A percentile compares a stretch with the other conserved stretches of the same genome.
These are phyloP conservation scores for Drosophila vallismaia DNA, from an alignment of 2,888 invertebrate genomes.

Conservation along the genomic window DNA sequence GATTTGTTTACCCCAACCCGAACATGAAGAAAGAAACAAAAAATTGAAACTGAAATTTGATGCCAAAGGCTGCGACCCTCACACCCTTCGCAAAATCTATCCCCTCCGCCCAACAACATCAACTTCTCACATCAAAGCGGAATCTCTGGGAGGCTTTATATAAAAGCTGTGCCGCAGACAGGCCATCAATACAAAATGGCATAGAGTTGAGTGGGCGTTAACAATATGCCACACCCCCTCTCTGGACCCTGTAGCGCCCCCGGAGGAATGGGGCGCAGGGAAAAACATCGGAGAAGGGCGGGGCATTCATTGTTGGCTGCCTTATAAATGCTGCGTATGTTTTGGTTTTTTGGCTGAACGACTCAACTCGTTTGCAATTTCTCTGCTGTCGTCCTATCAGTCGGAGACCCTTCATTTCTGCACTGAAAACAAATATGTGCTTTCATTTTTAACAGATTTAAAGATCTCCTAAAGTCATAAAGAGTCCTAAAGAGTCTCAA, in stretches of 20 bases:
- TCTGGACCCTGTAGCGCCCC: slow-evolving; percentile 8
- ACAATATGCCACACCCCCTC: slow-evolving; percentile 63
- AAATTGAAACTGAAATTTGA: slow-evolving; percentile 66
- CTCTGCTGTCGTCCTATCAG: slow-evolving; percentile 75
- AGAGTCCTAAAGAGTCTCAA: too few species aligned
- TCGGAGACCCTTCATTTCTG: slow-evolving; percentile 27
- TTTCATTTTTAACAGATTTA: too few species aligned
- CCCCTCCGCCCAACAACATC: background rate
- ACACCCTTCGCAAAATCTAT: slow-evolving; percentile 1
- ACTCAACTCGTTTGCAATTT: slow-evolving; percentile 79
- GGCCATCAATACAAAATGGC: slow-evolving; percentile 79
- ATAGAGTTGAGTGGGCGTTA: slow-evolving; percentile 79
- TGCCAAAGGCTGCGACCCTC: slow-evolving; percentile 74
- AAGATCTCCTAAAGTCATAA: too few species aligned
- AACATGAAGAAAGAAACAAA: slow-evolving; percentile 27
- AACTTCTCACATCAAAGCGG: slow-evolving; percentile 37
- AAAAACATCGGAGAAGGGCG: slow-evolving; percentile 7
- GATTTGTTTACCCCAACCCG: slow-evolving; percentile 71
- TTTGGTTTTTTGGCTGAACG: slow-evolving; percentile 79
- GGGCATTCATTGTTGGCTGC: slow-evolving; percentile 70
- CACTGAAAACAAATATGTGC: background rate
- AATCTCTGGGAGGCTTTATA: slow-evolving; percentile 73
- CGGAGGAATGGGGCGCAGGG: background rate
- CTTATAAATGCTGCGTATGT: slow-evolving; percentile 79
- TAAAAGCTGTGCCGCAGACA: slow-evolving; percentile 80